A percentile compares a stretch with the other conserved stretches of the same genome.
phyloP scores from a whole-genome alignment of 2,888 invertebrate species.

The Cheilosia scutellata region DNA sequence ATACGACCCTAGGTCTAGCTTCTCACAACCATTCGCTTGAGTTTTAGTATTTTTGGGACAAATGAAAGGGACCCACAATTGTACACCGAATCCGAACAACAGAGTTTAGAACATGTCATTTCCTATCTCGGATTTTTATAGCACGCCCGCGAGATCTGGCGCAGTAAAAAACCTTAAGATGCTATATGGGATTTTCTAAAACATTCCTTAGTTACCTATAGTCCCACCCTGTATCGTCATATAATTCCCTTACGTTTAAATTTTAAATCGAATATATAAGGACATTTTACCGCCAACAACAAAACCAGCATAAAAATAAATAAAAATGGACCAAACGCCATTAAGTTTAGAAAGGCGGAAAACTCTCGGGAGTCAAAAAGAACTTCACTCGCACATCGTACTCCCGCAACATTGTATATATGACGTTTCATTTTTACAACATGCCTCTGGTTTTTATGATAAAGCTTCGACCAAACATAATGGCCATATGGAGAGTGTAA shows the following conservation, averaged over 20 bases:
- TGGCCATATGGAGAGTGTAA: constrained; percentile 57
- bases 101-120: too few relatives aligned
- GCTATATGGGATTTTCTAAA: too few relatives aligned
- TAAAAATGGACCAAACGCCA: constrained; percentile 33
- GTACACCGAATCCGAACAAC: too few relatives aligned
- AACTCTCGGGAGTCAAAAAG: constrained; percentile 1
- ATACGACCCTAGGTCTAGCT: too few relatives aligned
- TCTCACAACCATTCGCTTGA: too few relatives aligned
- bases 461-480: constrained; percentile 53
- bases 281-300: constrained; percentile 33
- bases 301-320: not conserved
- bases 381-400: not conserved
- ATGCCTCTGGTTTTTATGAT: constrained; percentile 50
- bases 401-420: constrained; percentile 37
- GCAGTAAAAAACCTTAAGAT: too few relatives aligned
- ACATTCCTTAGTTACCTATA: too few relatives aligned
- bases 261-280: constrained; percentile 17
- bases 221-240: not conserved
- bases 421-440: constrained; percentile 33
- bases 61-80: too few relatives aligned
- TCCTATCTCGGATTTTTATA: too few relatives aligned
- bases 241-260: not conserved
- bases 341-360: constrained; percentile 42
- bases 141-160: too few relatives aligned
- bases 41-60: too few relatives aligned